Evolutionary conservation across 2,888 invertebrate species (phyloP), one percentile per base, ranked within the genome.

Genomic region (Oligia strigilis): DNA sequence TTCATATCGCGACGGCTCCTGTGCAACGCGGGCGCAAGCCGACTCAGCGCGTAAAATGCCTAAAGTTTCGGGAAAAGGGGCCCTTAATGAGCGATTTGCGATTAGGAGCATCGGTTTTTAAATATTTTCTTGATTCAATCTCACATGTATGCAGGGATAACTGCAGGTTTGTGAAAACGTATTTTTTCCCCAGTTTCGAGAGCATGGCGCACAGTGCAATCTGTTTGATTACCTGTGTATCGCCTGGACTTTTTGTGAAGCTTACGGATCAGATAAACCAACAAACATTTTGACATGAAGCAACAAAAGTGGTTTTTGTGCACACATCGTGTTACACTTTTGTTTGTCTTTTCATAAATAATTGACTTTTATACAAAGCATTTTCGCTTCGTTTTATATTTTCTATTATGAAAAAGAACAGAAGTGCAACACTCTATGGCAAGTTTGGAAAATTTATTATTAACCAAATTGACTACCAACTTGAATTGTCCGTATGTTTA

Each of bases 181-280:
- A 19, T 36, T 64, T 80, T 87, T 46, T 67, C 19, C 49, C 70
- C 67, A 69, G 46, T 75, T 77, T 73, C 55, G 49, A 36, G 13
- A 66, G 55, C 49, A 19, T 17, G 58, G 40, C 69, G 46, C 52
- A 64, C 78, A 55, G 75, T 67, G 78, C 86, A 85, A 87, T 86
- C 71, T 66, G 55, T 69, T 87, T 82, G 88, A 85, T 87, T 80
- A 82, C 79, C 78, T 74, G 76, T 76, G 40, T 62, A 76, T 75
- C 58, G 83, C 43, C 23, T 43, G 52, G 3, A 43, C 29, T 75
- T 77, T 86, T 69, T 80, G 87, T 69, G 71, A 36, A 75, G 74
- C 75, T 83, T 55, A 69, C 72, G 49, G 65, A 80, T 75, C 75
- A 75, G 80, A 84, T 77, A 79, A 67, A 65, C 70, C 46, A 66